Evolutionary conservation across 2,113 vertebrate species (phyloP).

Genomic region (Datnioides undecimradiatus): DNA sequence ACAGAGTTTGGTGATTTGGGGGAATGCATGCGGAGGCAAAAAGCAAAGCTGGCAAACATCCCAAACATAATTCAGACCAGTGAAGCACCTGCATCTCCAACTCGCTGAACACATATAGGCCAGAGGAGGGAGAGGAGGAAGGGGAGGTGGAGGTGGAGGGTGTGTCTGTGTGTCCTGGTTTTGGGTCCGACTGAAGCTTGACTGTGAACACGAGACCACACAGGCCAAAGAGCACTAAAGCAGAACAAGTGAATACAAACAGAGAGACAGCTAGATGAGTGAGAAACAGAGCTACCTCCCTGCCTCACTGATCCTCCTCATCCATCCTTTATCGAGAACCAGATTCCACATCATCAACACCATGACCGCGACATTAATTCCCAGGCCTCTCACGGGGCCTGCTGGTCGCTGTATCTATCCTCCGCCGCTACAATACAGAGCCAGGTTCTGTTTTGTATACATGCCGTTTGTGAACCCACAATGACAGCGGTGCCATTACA

Average conservation of each 20-base stretch:
- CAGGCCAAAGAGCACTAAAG: slow-evolving; percentile 48
- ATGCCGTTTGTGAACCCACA: slow-evolving; percentile 24
- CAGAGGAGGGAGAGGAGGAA: background rate
- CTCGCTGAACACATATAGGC: slow-evolving; percentile 2
- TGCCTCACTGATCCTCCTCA: slow-evolving; percentile 36
- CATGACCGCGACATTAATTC: slow-evolving; percentile 52
- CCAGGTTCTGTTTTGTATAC: slow-evolving; percentile 67
- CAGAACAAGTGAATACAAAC: slow-evolving; percentile 63
- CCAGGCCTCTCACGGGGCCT: slow-evolving; percentile 17
- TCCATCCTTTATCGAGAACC: slow-evolving; percentile 36
- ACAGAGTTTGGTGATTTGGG: slow-evolving; percentile 1
- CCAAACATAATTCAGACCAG: background rate
- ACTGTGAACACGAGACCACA: slow-evolving; percentile 53
- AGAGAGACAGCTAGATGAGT: slow-evolving; percentile 32
- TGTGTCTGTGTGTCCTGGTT: slow-evolving; percentile 15
- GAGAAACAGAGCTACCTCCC: slow-evolving; percentile 31
- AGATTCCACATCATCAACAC: slow-evolving; percentile 64
- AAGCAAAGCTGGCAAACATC: background rate
- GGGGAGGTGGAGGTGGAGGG: too few species aligned
- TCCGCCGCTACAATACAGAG: slow-evolving; percentile 30
- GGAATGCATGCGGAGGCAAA: background rate
- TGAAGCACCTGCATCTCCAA: slow-evolving; percentile 25
- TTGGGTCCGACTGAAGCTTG: slow-evolving; percentile 13
- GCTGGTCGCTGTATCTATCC: slow-evolving; percentile 39
- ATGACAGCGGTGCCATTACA: slow-evolving; percentile 41